Evolutionary conservation across 1,140 invertebrate species (phyloP), one percentile per base, ranked within the genome.

Genomic region (Ceratosolen solmsi): DNA sequence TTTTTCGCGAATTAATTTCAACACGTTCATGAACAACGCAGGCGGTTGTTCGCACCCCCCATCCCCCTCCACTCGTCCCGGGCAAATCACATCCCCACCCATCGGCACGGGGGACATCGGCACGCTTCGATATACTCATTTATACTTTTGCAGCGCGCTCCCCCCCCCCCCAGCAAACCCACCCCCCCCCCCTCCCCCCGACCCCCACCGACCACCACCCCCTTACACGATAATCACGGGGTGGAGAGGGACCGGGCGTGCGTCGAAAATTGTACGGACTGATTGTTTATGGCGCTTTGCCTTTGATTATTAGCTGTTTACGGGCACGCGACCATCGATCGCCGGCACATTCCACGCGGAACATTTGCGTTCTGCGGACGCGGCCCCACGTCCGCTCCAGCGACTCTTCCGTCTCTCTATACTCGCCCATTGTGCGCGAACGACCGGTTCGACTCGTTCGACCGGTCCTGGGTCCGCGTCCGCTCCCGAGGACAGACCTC

Each of bases 241-340:
- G 36, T 9, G 25, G 2, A 20, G 27, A 7, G 17, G 25, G 17
- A 38, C 25, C 46, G 63, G 2, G 5, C 2, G 30, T 63, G 51
- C 51, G 54, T 30, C 65, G 63, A 13, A 22, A 72, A 15, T 46
- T 38, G 25, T 46, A 79, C 36, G 17, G 38, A 38, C 80, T 84
- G 82, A 90, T 87, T 89, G 87, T 89, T 89, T 90, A 89, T 89
- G 87, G 88, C 87, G 88, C 89, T 86, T 89, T 90, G 90, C 89
- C 86, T 90, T 90, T 89, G 88, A 91, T 90, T 90, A 91, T 91
- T 90, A 91, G 89, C 88, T 90, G 87, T 88, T 91, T 90, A 90
- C 88, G 87, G 87, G 84, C 84, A 20, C 25, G n/a, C 27, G 84
- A 80, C 58, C 86, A 89, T 90, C 86, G 89, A 89, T 89, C 88